phyloP scores from a whole-genome alignment of 1,140 invertebrate species.

The Cydia amplana region DNA sequence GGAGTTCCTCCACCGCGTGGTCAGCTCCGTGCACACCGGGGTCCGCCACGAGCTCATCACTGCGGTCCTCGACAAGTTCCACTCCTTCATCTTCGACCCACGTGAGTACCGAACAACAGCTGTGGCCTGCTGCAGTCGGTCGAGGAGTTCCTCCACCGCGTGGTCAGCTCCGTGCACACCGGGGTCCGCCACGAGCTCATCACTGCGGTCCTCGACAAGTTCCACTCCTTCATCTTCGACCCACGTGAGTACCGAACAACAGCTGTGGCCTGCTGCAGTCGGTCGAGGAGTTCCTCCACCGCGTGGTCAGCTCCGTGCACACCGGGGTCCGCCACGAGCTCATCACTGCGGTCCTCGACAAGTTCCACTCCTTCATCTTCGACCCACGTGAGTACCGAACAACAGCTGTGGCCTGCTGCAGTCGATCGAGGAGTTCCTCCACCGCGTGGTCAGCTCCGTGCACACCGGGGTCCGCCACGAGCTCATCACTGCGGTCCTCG shows the following conservation, averaged over 20 bases:
- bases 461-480: slow-evolving; percentile 54
- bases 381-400: slow-evolving; percentile 58
- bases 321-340: slow-evolving; percentile 56
- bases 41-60: slow-evolving; percentile 62
- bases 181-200: slow-evolving; percentile 60
- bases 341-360: slow-evolving; percentile 59
- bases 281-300: slow-evolving; percentile 59
- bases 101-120: slow-evolving; percentile 46
- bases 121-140: slow-evolving; percentile 60
- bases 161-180: slow-evolving; percentile 50
- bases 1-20: slow-evolving; percentile 56
- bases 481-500: slow-evolving; percentile 58
- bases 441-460: slow-evolving; percentile 53
- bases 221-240: slow-evolving; percentile 65
- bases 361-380: slow-evolving; percentile 64
- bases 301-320: slow-evolving; percentile 52
- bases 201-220: slow-evolving; percentile 60
- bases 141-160: slow-evolving; percentile 57
- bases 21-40: slow-evolving; percentile 48
- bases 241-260: slow-evolving; percentile 61
- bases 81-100: slow-evolving; percentile 64
- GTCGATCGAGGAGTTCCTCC: slow-evolving; percentile 41
- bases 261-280: slow-evolving; percentile 58
- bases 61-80: slow-evolving; percentile 62
- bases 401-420: slow-evolving; percentile 46